Evolutionary conservation across 2,888 invertebrate species (phyloP).

Genomic region (Nemoura dubitans): DNA sequence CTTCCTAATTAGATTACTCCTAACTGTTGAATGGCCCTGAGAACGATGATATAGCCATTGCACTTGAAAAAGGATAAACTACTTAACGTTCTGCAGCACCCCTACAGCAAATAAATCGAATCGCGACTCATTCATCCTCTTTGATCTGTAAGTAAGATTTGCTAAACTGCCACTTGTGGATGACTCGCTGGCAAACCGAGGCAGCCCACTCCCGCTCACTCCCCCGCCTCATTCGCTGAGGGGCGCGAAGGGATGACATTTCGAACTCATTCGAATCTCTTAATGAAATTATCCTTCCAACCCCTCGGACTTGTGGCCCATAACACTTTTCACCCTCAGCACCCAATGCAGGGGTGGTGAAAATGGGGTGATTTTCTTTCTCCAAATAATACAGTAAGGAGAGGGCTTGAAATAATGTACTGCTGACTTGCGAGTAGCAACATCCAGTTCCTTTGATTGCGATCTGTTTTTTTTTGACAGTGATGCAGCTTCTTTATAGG

Average conservation of each 20-base stretch:
- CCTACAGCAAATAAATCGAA: conserved; percentile 37
- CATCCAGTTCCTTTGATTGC: background rate
- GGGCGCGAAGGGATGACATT: conserved; percentile 39
- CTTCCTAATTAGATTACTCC: background rate
- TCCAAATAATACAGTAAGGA: background rate
- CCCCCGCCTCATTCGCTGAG: conserved; percentile 39
- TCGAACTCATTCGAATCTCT: conserved; percentile 60
- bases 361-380: conserved; percentile 3
- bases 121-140: conserved; percentile 21
- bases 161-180: conserved; percentile 46
- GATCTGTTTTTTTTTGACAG: too few species aligned
- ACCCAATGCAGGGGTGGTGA: conserved; percentile 33
- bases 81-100: conserved; percentile 17
- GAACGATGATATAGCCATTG: conserved; percentile 15
- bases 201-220: conserved; percentile 31
- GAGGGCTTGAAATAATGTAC: background rate
- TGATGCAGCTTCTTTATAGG: too few species aligned
- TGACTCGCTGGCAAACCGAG: conserved; percentile 43
- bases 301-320: conserved; percentile 34
- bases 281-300: conserved; percentile 63
- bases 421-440: background rate
- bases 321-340: conserved; percentile 29
- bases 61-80: background rate
- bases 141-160: conserved; percentile 47
- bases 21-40: background rate